These are phyloP conservation scores for Coranthus polyacanthus DNA, from an alignment of 2,797 vertebrate genomes.

Conservation along the genomic window DNA sequence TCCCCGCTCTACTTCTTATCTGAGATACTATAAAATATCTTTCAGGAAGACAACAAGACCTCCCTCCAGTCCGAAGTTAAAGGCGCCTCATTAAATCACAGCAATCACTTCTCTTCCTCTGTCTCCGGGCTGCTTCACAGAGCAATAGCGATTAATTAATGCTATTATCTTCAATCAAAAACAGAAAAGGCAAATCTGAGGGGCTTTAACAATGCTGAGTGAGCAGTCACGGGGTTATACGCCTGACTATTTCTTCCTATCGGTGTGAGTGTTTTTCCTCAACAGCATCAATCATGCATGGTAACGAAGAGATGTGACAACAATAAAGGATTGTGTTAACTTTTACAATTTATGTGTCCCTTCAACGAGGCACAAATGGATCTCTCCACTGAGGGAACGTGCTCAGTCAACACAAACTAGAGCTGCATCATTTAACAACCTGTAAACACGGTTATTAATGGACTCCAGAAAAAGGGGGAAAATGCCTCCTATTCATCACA, in stretches of 20 bases:
- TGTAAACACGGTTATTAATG: constrained; percentile 63
- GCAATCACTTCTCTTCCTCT: constrained; percentile 11
- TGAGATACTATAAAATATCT: constrained; percentile 15
- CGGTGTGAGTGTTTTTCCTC: constrained; percentile 18
- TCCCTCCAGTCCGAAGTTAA: constrained; percentile 38
- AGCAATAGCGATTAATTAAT: constrained; percentile 45
- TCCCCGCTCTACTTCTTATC: constrained; percentile 24
- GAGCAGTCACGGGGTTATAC: constrained; percentile 13
- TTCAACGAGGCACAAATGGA: constrained; percentile 35
- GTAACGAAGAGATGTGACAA: constrained; percentile 40
- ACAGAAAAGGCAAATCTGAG: constrained; percentile 42
- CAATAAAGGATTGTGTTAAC: constrained; percentile 38
- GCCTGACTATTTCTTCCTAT: not conserved
- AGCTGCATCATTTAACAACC: constrained; percentile 52
- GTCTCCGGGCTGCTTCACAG: constrained; percentile 28
- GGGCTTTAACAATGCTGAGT: constrained; percentile 27
- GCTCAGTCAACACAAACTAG: constrained; percentile 40
- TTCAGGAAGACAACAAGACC: constrained; percentile 25
- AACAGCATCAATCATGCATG: constrained; percentile 44
- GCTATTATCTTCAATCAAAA: constrained; percentile 49
- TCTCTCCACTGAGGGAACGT: constrained; percentile 15
- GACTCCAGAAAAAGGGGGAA: constrained; percentile 26
- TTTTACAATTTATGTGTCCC: constrained; percentile 37
- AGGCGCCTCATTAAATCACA: constrained; percentile 56
- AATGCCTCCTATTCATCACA: constrained; percentile 44